Percentiles rank a stretch among this genome's conserved stretches.
Evolutionary conservation across 2,888 invertebrate species (phyloP).

Genomic region (Apamea anceps): DNA sequence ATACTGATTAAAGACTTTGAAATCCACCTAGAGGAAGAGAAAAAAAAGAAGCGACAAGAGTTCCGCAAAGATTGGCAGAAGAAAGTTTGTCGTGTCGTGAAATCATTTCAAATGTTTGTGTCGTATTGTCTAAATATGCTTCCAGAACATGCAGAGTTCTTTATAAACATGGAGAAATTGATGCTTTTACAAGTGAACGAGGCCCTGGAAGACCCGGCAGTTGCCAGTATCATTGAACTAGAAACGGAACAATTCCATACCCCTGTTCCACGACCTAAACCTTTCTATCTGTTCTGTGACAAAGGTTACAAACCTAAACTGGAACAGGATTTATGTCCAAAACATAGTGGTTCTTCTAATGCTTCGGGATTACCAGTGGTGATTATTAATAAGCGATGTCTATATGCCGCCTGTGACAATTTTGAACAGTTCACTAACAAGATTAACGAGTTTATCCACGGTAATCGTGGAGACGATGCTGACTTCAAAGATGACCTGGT

Average conservation of each 20-base stretch:
- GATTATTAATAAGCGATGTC: constrained; percentile 81
- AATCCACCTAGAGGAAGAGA: constrained; percentile 76
- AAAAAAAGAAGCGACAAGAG: constrained; percentile 74
- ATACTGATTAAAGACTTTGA: constrained; percentile 77
- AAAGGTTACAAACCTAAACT: constrained; percentile 76
- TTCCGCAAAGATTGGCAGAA: constrained; percentile 80
- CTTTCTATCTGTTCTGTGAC: constrained; percentile 83
- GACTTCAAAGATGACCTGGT: constrained; percentile 77
- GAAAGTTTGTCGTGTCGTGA: constrained; percentile 84
- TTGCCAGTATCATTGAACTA: constrained; percentile 77
- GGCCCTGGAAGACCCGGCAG: constrained; percentile 76
- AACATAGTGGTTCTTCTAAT: constrained; percentile 77
- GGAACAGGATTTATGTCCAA: constrained; percentile 78
- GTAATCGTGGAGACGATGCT: constrained; percentile 72
- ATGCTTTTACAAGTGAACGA: constrained; percentile 83
- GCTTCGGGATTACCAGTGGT: constrained; percentile 82
- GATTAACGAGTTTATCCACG: constrained; percentile 78
- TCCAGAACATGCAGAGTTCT: constrained; percentile 85
- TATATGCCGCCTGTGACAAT: constrained; percentile 85
- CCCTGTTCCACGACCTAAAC: constrained; percentile 78
- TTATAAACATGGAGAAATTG: constrained; percentile 84
- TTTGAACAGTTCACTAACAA: constrained; percentile 79
- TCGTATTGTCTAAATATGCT: constrained; percentile 79
- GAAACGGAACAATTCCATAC: constrained; percentile 72
- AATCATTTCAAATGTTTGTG: constrained; percentile 83